These are phyloP conservation scores for Merodon equestris DNA, from an alignment of 2,888 invertebrate genomes.

Conservation along the genomic window DNA sequence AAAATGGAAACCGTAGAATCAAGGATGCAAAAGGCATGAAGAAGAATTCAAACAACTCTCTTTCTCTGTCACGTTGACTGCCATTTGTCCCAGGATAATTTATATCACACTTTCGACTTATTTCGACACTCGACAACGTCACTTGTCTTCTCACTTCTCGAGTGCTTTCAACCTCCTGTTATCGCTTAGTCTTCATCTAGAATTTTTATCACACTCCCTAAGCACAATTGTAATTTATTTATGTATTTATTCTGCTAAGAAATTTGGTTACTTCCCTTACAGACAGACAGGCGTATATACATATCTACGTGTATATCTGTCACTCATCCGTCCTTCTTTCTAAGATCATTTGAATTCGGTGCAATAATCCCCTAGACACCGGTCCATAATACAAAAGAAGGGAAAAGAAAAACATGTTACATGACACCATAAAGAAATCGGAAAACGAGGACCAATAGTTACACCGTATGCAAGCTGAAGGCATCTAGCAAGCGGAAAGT, in stretches of 20 bases:
- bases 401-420: constrained; percentile 5
- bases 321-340: constrained; percentile 34
- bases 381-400: too few relatives aligned
- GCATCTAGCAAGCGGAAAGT: too few relatives aligned
- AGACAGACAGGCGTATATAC: not conserved
- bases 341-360: constrained; percentile 56
- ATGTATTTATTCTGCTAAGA: constrained; percentile 44
- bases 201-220: constrained; percentile 53
- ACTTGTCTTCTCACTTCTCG: not conserved
- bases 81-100: constrained; percentile 35
- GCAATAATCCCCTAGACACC: constrained; percentile 50
- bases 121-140: constrained; percentile 40
- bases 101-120: constrained; percentile 51
- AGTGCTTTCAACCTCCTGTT: not conserved
- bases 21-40: too few relatives aligned
- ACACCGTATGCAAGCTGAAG: too few relatives aligned
- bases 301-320: not conserved
- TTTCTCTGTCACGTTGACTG: too few relatives aligned
- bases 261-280: constrained; percentile 33
- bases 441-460: too few relatives aligned
- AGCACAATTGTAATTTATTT: constrained; percentile 47
- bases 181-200: constrained; percentile 10
- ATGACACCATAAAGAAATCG: constrained; percentile 13
- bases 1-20: too few relatives aligned
- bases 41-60: too few relatives aligned